Conservation (phyloP, 2,888 invertebrate genomes). For the Adineta ricciae region DNA sequence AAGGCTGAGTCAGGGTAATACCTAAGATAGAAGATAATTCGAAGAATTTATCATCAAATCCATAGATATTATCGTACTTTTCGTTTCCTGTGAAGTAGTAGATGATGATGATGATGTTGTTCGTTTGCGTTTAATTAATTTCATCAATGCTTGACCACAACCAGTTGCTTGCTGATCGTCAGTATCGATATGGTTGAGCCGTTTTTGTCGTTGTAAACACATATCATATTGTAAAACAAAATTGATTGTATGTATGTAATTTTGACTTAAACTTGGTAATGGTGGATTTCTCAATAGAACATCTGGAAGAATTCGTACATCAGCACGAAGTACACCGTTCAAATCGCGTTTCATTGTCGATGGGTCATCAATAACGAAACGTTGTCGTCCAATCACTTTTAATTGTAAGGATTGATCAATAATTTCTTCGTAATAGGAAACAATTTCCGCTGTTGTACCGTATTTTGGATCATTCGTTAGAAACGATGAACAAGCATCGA, state of each 20-base stretch:
- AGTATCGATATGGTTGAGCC: neutral
- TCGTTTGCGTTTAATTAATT: neutral
- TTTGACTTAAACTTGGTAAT: neutral
- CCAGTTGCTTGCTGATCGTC: neutral
- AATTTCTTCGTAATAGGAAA: conserved; percentile 14
- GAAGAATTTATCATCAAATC: neutral
- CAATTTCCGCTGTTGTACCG: conserved; percentile 19
- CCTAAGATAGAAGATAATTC: neutral
- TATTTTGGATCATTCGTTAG: neutral
- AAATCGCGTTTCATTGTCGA: conserved; percentile 10
- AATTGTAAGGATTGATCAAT: neutral
- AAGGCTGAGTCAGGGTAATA: neutral
- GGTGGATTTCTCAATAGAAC: neutral
- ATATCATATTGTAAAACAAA: neutral
- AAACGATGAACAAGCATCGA: conserved; percentile 14
- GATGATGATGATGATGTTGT: conserved; percentile 17
- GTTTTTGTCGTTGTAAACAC: neutral
- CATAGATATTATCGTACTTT: neutral
- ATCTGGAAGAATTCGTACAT: neutral
- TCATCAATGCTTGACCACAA: neutral
- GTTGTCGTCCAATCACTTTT: conserved; percentile 16
- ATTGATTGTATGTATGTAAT: neutral
- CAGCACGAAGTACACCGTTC: neutral
- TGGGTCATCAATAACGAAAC: conserved; percentile 11
- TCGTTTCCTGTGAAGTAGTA: neutral